Percentiles rank a stretch among this genome's conserved stretches.
These are phyloP conservation scores for Trypoxylus dichotomus DNA, from an alignment of 1,140 invertebrate genomes.

Conservation along the genomic window DNA sequence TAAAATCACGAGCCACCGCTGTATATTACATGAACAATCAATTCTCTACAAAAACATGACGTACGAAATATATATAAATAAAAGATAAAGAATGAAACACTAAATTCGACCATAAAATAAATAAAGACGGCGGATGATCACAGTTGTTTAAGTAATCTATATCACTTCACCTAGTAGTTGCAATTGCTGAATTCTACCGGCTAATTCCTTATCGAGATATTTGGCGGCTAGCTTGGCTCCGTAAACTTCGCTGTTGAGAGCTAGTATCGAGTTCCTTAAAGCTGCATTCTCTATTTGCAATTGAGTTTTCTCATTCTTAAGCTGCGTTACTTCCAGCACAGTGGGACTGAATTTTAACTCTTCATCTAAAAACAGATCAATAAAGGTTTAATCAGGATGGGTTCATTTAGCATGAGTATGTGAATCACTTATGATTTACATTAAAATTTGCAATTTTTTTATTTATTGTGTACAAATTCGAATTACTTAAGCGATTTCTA, in stretches of 20 bases:
- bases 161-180: conserved; percentile 66
- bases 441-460: too few species aligned
- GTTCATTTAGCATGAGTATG: too few species aligned
- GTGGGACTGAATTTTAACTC: conserved; percentile 47
- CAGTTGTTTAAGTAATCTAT: neutral
- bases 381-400: neutral
- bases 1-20: neutral
- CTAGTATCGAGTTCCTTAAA: conserved; percentile 68
- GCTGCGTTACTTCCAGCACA: conserved; percentile 53
- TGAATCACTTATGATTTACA: too few species aligned
- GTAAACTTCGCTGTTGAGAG: conserved; percentile 79
- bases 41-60: neutral
- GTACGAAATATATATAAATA: neutral
- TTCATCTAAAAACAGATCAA: conserved; percentile 35
- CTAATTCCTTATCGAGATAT: conserved; percentile 84
- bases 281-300: conserved; percentile 71
- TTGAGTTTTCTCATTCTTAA: conserved; percentile 67
- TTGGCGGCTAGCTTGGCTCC: conserved; percentile 81
- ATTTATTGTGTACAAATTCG: too few species aligned
- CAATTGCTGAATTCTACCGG: conserved; percentile 84
- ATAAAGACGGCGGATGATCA: neutral
- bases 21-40: neutral
- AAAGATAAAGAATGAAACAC: neutral
- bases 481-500: too few species aligned
- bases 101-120: neutral